Conservation (phyloP, 2,113 vertebrate genomes). For the Bostrychus sinensis region DNA sequence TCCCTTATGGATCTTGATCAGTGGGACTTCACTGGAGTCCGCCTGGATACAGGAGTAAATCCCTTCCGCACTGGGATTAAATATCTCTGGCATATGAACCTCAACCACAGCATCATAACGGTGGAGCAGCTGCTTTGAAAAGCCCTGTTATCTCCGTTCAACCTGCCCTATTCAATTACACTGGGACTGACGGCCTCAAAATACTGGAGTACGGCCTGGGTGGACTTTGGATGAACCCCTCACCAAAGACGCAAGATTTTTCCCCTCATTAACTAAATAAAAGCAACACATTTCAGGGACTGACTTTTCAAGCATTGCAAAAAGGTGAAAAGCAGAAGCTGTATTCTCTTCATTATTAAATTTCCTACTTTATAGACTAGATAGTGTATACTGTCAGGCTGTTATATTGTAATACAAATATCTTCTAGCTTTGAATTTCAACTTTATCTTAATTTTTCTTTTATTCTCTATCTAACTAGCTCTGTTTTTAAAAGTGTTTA, state of each 20-base stretch:
- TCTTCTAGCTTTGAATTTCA: no score
- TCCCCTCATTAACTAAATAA: not conserved
- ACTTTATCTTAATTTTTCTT: no score
- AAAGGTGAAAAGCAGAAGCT: not conserved
- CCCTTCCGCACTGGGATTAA: slow-evolving; percentile 32
- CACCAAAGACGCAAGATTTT: not conserved
- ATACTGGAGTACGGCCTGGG: slow-evolving; percentile 31
- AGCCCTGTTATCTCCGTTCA: slow-evolving; percentile 19
- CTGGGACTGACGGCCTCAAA: not conserved
- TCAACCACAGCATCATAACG: slow-evolving; percentile 13
- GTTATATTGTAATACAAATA: no score
- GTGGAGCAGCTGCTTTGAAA: slow-evolving; percentile 8
- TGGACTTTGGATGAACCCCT: slow-evolving; percentile 9
- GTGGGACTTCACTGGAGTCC: slow-evolving; percentile 1
- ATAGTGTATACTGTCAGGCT: no score
- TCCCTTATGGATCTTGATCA: not conserved
- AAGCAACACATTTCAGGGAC: no score
- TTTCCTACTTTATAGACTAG: no score
- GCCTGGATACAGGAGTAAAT: slow-evolving; percentile 7
- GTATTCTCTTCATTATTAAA: not conserved
- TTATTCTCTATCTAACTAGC: no score
- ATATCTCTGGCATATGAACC: slow-evolving; percentile 17
- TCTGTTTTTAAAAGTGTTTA: no score
- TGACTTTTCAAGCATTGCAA: not conserved
- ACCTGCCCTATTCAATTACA: slow-evolving; percentile 31